Base-by-base conservation (phyloP, 2,113 vertebrate genomes). In the Corythaeola cristata region DNA sequence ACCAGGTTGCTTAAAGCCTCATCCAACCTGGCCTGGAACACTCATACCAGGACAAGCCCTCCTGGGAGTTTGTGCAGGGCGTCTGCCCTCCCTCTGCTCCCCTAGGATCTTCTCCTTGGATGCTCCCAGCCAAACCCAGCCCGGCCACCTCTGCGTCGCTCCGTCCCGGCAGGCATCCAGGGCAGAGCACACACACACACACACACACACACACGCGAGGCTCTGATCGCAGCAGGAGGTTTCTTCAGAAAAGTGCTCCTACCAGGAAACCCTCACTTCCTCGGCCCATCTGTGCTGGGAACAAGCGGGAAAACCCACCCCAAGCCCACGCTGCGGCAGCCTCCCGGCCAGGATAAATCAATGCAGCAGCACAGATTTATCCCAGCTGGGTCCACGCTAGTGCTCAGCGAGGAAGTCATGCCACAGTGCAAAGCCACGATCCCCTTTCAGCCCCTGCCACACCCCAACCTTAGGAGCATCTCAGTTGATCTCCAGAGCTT, bases 181-280 rank as follows among this genome's bases (percentile, higher is more conserved):
- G 89, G 91, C 83, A 78, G 64, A 12, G 35, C 89, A 17, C 21
- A 4, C 93, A 58, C 62, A 49, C 7, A 45, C 6, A 58, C 62
- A 49, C 7, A 45, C 89, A 17, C 21, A 4, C 93, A 58, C 62
- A 49, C 7, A 45, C 6, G 5, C 17, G 0, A 59, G 52, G 86
- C 73, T 90, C 87, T 68, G 91, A 67, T 77, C 60, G 4, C 89
- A 84, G 86, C 89, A 16, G 80, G 76, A 89, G 87, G 84, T 15
- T 82, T 47, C 66, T 69, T 52, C 4, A 35, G 79, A n/a, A 52
- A 41, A 83, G 50, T 3, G 2, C 28, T 41, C 24, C 58, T 50
- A 35, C 73, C 84, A 62, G 94, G 77, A 96, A 93, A 83, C 19
- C 67, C 41, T 62, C 78, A 2, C 14, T 76, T 88, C 82, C 89